A percentile compares a stretch with the other conserved stretches of the same genome.
phyloP scores from a whole-genome alignment of 53 echinoderm and acorn worm species.

The Luidia sarsii region DNA sequence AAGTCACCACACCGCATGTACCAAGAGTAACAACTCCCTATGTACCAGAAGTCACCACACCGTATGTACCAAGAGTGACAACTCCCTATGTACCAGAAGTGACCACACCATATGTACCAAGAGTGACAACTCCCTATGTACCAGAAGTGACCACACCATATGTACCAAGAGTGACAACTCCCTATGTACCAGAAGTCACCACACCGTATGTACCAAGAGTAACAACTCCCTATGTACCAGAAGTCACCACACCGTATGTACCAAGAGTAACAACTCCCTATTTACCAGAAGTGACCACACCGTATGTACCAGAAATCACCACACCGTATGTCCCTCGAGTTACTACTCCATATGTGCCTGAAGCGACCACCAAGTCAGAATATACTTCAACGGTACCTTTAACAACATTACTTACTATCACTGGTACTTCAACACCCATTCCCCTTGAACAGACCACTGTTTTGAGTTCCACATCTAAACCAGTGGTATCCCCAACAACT shows the following conservation, averaged over 20 bases:
- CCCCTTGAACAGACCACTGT: constrained; percentile 15
- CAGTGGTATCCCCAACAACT: not conserved
- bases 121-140: not conserved
- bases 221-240: too few species aligned
- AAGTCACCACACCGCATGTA: not conserved
- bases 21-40: constrained; percentile 1
- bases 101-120: not conserved
- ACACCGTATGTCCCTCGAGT: too few species aligned
- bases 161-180: too few species aligned
- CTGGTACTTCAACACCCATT: not conserved
- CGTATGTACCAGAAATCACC: not conserved
- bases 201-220: too few species aligned
- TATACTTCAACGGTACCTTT: not conserved
- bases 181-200: too few species aligned
- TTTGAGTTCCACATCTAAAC: not conserved
- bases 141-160: too few species aligned
- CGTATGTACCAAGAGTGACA: not conserved
- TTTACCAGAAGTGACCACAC: constrained; percentile 17
- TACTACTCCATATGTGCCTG: not conserved
- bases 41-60: not conserved
- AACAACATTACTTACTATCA: not conserved
- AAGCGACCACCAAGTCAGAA: not conserved
- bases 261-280: constrained; percentile 1
- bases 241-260: too few species aligned
- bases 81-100: not conserved